Conservation (phyloP, 2,113 vertebrate genomes). For the Caranx ignobilis region DNA sequence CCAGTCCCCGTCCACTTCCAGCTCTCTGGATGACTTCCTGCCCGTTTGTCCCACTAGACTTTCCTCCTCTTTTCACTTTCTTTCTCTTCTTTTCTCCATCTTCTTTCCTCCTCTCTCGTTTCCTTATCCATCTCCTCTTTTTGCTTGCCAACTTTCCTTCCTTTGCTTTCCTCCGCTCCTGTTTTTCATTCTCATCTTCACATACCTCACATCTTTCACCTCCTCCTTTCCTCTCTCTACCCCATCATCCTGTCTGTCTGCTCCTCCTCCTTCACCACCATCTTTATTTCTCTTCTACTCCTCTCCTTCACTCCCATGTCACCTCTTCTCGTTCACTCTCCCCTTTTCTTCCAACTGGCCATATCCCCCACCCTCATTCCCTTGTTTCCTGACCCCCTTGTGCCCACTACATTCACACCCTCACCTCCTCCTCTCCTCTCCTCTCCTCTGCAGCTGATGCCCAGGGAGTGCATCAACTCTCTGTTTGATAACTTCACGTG, state of each 20-base stretch:
- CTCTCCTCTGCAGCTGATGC: slow-evolving; percentile 88
- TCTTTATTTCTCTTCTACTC: background rate
- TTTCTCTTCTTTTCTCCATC: background rate
- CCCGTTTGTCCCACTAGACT: slow-evolving; percentile 22
- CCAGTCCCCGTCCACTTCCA: slow-evolving; percentile 36
- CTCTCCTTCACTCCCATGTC: background rate
- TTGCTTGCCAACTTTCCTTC: background rate
- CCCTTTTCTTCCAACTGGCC: background rate
- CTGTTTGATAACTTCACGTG: slow-evolving; percentile 97
- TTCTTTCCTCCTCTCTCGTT: background rate
- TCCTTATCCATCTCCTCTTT: background rate
- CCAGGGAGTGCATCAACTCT: slow-evolving; percentile 94
- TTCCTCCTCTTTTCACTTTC: background rate
- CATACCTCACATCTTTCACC: background rate
- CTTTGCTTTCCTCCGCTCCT: background rate
- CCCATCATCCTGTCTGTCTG: no score
- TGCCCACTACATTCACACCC: background rate
- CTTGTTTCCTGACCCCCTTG: background rate
- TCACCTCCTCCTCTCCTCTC: background rate
- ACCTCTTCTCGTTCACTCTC: background rate
- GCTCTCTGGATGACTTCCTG: slow-evolving; percentile 41
- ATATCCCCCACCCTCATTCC: background rate
- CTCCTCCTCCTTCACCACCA: no score
- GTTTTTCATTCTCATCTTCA: background rate
- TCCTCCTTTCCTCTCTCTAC: background rate